Base-by-base conservation (phyloP, 2,888 invertebrate species). In the Nephrotoma appendiculata region DNA sequence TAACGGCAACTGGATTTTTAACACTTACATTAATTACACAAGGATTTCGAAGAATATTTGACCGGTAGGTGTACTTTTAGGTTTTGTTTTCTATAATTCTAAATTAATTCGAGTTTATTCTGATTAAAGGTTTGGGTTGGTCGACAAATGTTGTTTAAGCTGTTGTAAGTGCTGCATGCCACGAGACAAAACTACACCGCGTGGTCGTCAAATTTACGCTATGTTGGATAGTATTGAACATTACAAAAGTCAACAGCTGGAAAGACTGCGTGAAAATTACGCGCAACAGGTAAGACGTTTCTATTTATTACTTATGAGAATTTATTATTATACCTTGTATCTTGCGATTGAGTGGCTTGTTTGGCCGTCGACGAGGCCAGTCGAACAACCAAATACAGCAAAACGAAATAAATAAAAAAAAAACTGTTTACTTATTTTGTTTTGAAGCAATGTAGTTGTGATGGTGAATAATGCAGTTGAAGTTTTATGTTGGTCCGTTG, bases 151-250 rank as follows among this genome's bases (percentile, higher is more conserved):
- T 88, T 89, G 89, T 86, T 88, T 88, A 83, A 88, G 88, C 85
- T 96, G 96, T 91, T 96, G 96, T 91, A 94, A 94, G 89, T 96
- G 96, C 90, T 96, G 96, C 90, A 44, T 43, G 15, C 94, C 95
- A 88, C 94, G 94, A 88, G 94, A 93, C 88, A 94, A 94, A 86
- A 94, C 94, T 88, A 95, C 96, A 31, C 96, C 97, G 7, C 94
- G 96, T 87, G 95, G 96, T 42, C 94, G 96, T 87, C 97, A 97
- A 91, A 95, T 98, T 88, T 96, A 96, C 90, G 95, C 95, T 89
- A 96, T 98, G 95, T 92, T 98, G 89, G 98, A 98, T 90, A 96
- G 96, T 91, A 96, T 98, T 89, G 98, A 98, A 90, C 95, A 95
- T 88, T 97, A 98, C 92, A 97, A 97, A 92, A 95, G 95, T 88